Conservation (phyloP, 2,797 vertebrate species). For the Pseudocheirus occidentalis region DNA sequence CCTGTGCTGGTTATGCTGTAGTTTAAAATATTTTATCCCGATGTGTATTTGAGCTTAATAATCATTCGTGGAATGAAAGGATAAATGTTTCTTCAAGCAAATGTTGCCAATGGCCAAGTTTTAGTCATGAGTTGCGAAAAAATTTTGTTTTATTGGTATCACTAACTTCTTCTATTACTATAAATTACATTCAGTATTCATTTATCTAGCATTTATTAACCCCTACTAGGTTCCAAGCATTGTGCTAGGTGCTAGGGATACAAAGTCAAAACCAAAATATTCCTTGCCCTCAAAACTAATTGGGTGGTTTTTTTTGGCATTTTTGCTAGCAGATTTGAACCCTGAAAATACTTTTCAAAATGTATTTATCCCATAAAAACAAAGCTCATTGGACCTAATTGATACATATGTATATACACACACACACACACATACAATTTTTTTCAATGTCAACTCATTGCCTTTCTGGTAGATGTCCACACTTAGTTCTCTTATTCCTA, state of each 20-base stretch:
- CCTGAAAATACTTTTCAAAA: not conserved
- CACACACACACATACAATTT: too few relatives aligned
- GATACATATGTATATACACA: not conserved
- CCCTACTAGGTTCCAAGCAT: not conserved
- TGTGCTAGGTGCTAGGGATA: not conserved
- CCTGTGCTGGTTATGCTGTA: not conserved
- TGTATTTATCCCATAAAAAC: not conserved
- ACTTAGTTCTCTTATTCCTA: not conserved
- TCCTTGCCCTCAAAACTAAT: not conserved
- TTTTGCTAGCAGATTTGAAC: not conserved
- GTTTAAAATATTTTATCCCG: not conserved
- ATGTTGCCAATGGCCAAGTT: not conserved
- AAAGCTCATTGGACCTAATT: not conserved
- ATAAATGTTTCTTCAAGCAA: not conserved
- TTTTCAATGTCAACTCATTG: not conserved
- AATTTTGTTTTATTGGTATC: not conserved
- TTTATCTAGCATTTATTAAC: not conserved
- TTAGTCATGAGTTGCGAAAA: not conserved
- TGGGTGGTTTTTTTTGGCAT: not conserved
- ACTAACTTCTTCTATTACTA: not conserved
- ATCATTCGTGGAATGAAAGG: not conserved
- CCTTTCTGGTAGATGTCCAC: not conserved
- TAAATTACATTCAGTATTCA: not conserved
- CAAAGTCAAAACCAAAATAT: not conserved
- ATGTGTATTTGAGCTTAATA: not conserved